phyloP scores from a whole-genome alignment of 2,797 vertebrate species.

The Simalia tracyae region DNA sequence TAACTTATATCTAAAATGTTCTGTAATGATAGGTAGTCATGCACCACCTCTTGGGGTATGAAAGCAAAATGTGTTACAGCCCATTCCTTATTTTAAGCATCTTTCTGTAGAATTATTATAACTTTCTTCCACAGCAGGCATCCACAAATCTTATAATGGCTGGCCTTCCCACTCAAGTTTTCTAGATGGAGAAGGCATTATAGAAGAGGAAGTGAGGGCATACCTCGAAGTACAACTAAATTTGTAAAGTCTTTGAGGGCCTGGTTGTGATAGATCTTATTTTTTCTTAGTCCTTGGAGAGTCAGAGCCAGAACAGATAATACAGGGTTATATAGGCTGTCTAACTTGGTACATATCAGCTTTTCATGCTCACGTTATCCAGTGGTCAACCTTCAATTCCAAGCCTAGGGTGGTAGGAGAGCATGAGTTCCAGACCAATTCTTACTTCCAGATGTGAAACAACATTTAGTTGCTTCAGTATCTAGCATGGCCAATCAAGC shows the following conservation, averaged over 20 bases:
- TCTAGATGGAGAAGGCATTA: background rate
- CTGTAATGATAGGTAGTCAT: background rate
- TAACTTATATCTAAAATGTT: background rate
- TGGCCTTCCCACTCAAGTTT: background rate
- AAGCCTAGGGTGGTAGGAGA: background rate
- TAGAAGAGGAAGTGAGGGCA: background rate
- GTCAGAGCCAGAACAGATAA: background rate
- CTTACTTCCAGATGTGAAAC: background rate
- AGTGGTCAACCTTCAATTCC: background rate
- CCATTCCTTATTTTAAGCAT: background rate
- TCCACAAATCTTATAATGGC: no score
- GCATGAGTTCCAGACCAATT: background rate
- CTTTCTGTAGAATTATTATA: background rate
- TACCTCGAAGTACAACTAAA: background rate
- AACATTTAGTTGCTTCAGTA: background rate
- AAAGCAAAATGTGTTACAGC: no score
- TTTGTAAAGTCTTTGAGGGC: background rate
- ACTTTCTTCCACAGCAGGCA: background rate
- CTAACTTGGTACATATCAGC: background rate
- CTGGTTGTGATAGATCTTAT: background rate
- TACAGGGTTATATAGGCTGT: background rate
- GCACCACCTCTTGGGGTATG: background rate
- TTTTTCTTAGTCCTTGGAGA: background rate
- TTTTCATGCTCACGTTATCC: background rate
- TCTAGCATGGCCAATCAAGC: background rate